Evolutionary conservation across 2,113 vertebrate species (phyloP), one percentile per base, ranked within the genome.

Genomic region (Spea multiplicata): DNA sequence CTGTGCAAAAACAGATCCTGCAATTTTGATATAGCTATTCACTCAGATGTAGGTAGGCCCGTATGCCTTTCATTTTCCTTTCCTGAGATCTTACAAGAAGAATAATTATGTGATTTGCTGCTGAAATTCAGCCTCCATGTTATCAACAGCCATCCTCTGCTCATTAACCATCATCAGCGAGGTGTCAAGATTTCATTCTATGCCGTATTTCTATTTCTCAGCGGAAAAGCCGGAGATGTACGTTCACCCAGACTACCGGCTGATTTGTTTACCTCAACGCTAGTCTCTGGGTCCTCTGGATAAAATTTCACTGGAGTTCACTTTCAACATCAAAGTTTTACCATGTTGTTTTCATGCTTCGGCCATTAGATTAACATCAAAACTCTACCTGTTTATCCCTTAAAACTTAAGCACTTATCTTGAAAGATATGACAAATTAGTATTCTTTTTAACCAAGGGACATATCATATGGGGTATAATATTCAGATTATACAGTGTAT

Each of bases 101-200:
- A 62, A 81, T 69, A 81, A 75, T 81, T 81, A 74, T 75, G 65
- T 69, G 66, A 74, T 75, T 81, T 75, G 65, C 78, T 74, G 48
- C 61, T 48, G 72, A 81, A 68, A 70, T 68, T 64, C 72, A 81
- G 52, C 64, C 52, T 70, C 69, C 47, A 47, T 47, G 55, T 80
- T 67, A 73, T 66, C 65, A 72, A 72, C 78, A 74, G 12, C 73
- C 72, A 74, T 69, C 65, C 72, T 59, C 66, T 17, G 44, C 71
- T 81, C 47, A 78, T 78, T 78, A 78, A 78, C 76, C 30, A 66
- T 47, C 75, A 76, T 76, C 75, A 69, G 75, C 70, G 48, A 13
- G 30, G 67, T 71, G 66, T 62, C 52, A 77, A 59, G 45, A 45
- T 57, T 46, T 77, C 45, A 62, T 69, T 76, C 53, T 76, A 44